Evolutionary conservation across 2,797 vertebrate species (phyloP).

Genomic region (Karalla daura): DNA sequence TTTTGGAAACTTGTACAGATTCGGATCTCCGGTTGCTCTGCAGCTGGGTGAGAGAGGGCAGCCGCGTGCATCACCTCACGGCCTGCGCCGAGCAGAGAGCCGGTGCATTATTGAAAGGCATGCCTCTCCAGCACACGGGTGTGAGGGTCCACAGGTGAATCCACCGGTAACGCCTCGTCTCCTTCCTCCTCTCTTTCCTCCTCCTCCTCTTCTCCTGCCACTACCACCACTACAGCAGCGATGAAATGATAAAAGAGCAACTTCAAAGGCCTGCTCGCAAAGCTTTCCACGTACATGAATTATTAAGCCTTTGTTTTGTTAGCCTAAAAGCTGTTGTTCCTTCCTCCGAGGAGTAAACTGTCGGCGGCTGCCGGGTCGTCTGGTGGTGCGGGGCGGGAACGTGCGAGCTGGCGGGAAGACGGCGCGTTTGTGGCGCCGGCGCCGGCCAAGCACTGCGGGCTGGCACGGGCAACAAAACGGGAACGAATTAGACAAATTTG

Average conservation of each 20-base stretch:
- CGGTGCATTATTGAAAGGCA: conserved; percentile 48
- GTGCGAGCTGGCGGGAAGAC: neutral
- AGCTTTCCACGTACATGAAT: conserved; percentile 35
- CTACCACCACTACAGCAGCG: too few species aligned
- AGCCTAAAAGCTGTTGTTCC: conserved; percentile 42
- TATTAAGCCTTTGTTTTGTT: conserved; percentile 55
- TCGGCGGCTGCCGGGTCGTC: neutral
- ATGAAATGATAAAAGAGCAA: conserved; percentile 6
- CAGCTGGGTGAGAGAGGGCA: conserved; percentile 17
- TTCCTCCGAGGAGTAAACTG: neutral
- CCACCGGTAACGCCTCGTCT: neutral
- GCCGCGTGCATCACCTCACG: conserved; percentile 15
- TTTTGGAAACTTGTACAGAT: conserved; percentile 21
- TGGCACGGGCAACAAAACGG: neutral
- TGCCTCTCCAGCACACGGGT: neutral
- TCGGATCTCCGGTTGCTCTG: conserved; percentile 18
- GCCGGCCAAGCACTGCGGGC: neutral
- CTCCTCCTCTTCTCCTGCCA: too few species aligned
- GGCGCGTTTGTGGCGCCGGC: neutral
- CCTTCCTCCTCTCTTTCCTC: too few species aligned
- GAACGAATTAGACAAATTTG: conserved; percentile 25
- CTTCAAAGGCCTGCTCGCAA: conserved; percentile 7
- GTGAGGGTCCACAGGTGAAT: conserved; percentile 7
- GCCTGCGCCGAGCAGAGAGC: conserved; percentile 5
- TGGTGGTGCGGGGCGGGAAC: conserved; percentile 1